Base-by-base conservation (phyloP, 2,797 vertebrate genomes). In the Paguma larvata region DNA sequence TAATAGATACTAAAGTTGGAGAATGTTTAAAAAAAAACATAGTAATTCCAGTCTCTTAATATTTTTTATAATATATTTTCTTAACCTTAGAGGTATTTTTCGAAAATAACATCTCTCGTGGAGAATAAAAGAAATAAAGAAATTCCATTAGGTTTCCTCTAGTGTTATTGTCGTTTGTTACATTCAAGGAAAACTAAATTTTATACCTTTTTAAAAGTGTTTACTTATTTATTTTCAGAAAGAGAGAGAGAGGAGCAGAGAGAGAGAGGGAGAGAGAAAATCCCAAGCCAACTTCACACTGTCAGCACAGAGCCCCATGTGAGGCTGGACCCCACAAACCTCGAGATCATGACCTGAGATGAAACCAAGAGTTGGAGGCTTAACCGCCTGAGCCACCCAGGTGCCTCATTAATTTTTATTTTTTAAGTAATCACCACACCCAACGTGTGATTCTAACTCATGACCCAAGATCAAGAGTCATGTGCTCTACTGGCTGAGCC, bases 1-100 rank as follows among this genome's bases (percentile, higher is more conserved):
- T 85, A 80, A 83, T 85, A 92, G 80, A 85, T 88, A 92, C 10
- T 97, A 94, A 95, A 95, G 85, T 4, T 68, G 86, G 92, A 63
- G 67, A 51, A 85, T 41, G 46, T 78, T 79, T 70, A 80, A 80
- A 96, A 86, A 96, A 86, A 93, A 44, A n/a, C 21, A 78, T 68
- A 65, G 56, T 19, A 34, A 79, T n/a, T 80, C 32, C 30, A 48
- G n/a, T 59, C n/a, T 95, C 25, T 80, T 78, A 87, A 46, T 96
- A 85, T 48, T 95, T 85, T 46, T 85, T 23, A 19, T 56, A 91
- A 94, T 91, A 21, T 38, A 70, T 94, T 96, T 95, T 94, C 25
- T 88, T 89, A 92, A 73, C 9, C 53, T 95, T 85, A 82, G 38
- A 77, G 19, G 2, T 72, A 91, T 62, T 19, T 75, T 91, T 95